Percentiles rank a stretch among this genome's conserved stretches.
These are phyloP conservation scores for Garrulus glandarius DNA, from an alignment of 2,797 vertebrate genomes.

Conservation along the genomic window DNA sequence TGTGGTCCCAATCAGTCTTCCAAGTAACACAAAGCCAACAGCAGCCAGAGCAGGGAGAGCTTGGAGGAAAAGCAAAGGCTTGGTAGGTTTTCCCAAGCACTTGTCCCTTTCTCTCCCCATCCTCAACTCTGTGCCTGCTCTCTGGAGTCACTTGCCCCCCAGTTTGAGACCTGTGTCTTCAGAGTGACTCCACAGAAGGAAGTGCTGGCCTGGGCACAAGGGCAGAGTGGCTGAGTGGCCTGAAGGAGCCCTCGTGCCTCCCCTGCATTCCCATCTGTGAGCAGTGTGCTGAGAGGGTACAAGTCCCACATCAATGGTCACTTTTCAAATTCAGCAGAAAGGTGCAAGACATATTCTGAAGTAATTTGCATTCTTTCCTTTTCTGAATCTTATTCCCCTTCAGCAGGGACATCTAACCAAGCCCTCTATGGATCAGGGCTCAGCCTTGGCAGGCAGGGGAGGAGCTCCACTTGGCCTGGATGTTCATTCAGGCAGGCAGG, in stretches of 20 bases:
- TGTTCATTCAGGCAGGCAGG: neutral
- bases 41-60: neutral
- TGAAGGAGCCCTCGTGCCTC: neutral
- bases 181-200: neutral
- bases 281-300: rapidly evolving
- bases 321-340: neutral
- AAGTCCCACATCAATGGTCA: neutral
- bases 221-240: neutral
- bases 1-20: neutral
- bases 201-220: neutral
- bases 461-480: neutral
- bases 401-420: neutral
- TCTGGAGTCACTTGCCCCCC: neutral
- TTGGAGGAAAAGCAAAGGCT: neutral
- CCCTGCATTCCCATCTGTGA: neutral
- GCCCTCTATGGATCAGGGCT: neutral
- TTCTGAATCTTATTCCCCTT: neutral
- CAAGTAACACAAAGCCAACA: neutral
- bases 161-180: neutral
- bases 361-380: neutral
- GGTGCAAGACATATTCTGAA: neutral
- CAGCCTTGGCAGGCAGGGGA: neutral
- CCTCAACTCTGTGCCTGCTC: neutral
- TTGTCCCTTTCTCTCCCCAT: neutral
- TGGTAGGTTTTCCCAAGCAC: neutral